These are phyloP conservation scores for Parapristionchus giblindavisi DNA, from an alignment of 2,888 invertebrate genomes.

Conservation along the genomic window DNA sequence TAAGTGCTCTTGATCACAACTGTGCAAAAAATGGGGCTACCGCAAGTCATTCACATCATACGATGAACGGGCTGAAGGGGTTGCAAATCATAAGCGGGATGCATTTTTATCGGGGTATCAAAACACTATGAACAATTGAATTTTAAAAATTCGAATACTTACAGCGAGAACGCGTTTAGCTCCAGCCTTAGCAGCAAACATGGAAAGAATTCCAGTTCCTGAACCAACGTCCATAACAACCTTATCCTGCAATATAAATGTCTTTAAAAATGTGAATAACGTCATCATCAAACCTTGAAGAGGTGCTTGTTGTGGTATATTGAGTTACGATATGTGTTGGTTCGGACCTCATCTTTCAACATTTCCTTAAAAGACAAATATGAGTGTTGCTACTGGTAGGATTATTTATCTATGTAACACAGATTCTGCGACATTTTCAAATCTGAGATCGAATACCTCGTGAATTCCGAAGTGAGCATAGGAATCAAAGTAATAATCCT, in stretches of 20 bases:
- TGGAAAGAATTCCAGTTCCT: slow-evolving; percentile 97
- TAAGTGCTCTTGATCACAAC: too few relatives aligned
- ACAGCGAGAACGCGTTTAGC: slow-evolving; percentile 90
- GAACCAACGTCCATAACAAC: slow-evolving; percentile 96
- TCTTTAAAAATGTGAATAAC: background rate
- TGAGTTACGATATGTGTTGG: slow-evolving; percentile 95
- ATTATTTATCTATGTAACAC: background rate
- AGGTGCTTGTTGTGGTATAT: slow-evolving; percentile 99
- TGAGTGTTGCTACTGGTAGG: background rate
- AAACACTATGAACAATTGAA: background rate
- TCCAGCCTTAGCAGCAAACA: slow-evolving; percentile 99
- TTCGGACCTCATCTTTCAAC: slow-evolving; percentile 98
- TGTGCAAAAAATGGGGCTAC: too few relatives aligned
- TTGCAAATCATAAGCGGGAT: too few relatives aligned
- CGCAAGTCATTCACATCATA: too few relatives aligned
- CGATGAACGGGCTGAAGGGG: too few relatives aligned
- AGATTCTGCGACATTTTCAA: background rate
- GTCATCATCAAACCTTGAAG: slow-evolving; percentile 36
- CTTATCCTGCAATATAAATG: slow-evolving; percentile 80
- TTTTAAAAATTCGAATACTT: slow-evolving; percentile 53
- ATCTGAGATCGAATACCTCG: slow-evolving; percentile 76
- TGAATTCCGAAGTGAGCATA: slow-evolving; percentile 99
- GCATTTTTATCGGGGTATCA: too few relatives aligned
- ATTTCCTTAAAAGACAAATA: slow-evolving; percentile 79
- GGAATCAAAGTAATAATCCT: slow-evolving; percentile 99